A percentile compares a stretch with the other conserved stretches of the same genome.
Evolutionary conservation across 2,797 vertebrate species (phyloP).

Genomic region (Erethizon dorsatum): DNA sequence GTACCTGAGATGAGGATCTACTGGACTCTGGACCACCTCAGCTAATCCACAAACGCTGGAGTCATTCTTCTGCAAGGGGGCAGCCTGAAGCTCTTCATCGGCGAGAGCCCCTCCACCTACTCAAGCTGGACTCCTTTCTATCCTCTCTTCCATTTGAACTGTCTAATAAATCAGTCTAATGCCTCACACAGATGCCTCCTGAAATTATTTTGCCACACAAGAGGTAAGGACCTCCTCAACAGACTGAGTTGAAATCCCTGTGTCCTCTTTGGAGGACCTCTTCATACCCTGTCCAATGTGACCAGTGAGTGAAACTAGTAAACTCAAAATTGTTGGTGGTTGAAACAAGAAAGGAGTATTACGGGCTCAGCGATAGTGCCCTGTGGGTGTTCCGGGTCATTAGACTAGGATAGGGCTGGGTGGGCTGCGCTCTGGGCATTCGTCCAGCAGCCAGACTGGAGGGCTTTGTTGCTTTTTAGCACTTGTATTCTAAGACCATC

Average conservation of each 20-base stretch:
- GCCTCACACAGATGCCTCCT: not conserved
- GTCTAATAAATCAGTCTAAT: not conserved
- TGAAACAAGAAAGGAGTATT: not conserved
- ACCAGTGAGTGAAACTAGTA: no score
- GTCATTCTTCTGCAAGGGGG: not conserved
- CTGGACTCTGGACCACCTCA: no score
- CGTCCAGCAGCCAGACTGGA: not conserved
- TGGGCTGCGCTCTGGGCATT: not conserved
- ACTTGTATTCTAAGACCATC: not conserved
- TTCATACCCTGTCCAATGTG: no score
- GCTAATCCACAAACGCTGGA: not conserved
- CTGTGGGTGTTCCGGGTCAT: fast-evolving
- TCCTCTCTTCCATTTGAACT: not conserved
- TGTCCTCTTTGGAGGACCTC: not conserved
- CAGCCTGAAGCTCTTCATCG: not conserved
- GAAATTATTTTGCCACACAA: not conserved
- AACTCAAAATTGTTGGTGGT: not conserved
- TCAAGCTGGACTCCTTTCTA: not conserved
- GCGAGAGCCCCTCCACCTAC: no score
- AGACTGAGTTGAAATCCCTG: not conserved
- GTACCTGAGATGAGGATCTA: not conserved
- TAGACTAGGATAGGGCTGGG: fast-evolving
- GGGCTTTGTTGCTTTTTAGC: not conserved
- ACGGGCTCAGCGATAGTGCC: not conserved
- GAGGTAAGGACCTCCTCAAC: not conserved